Evolutionary conservation across 2,113 vertebrate species (phyloP).

Genomic region (Cyanoliseus patagonus): DNA sequence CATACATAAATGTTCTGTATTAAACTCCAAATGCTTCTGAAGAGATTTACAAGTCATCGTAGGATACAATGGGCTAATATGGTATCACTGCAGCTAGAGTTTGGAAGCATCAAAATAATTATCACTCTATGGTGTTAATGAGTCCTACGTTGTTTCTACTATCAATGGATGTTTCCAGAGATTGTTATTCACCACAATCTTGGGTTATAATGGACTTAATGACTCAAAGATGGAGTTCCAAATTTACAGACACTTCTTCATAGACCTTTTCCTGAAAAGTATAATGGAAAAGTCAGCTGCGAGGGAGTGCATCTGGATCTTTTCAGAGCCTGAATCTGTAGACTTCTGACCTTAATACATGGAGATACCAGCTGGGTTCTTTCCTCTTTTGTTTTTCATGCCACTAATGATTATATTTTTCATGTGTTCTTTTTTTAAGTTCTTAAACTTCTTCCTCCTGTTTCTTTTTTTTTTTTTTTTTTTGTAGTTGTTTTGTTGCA

Average conservation of each 20-base stretch:
- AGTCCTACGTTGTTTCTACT: not conserved
- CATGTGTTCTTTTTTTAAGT: not conserved
- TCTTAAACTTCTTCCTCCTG: not conserved
- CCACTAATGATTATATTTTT: not conserved
- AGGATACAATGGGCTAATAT: not conserved
- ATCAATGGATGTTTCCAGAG: not conserved
- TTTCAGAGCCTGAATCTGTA: not conserved
- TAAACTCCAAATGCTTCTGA: not conserved
- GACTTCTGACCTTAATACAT: not conserved
- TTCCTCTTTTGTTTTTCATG: not conserved
- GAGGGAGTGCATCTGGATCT: not conserved
- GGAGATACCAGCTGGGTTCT: not conserved
- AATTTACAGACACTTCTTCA: not conserved
- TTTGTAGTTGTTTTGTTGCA: not conserved
- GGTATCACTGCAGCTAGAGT: not conserved
- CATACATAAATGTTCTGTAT: not conserved
- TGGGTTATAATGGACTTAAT: not conserved
- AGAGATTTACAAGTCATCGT: not conserved
- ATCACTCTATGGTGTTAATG: not conserved
- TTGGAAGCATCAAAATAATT: not conserved
- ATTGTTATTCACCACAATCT: accelerated
- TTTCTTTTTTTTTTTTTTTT: not conserved
- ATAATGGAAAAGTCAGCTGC: not conserved
- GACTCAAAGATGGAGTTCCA: not conserved
- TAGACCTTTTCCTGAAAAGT: not conserved